Conservation (phyloP, 2,888 invertebrate genomes). For the Ptilodon capucinus region DNA sequence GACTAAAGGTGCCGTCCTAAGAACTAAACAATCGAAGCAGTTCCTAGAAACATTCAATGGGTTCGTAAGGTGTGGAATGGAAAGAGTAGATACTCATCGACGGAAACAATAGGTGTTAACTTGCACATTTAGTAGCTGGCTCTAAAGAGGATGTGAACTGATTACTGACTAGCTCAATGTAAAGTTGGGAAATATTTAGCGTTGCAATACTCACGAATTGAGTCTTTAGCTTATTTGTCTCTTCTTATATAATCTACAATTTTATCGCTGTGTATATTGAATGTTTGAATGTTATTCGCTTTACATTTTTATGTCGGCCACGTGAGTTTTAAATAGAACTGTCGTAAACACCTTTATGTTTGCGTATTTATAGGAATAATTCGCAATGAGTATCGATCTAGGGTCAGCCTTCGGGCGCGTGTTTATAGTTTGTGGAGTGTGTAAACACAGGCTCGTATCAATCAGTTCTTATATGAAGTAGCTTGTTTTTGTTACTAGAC, state of each 20-base stretch:
- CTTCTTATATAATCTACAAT: background rate
- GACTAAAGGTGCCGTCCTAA: slow-evolving; percentile 56
- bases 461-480: slow-evolving; percentile 38
- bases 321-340: slow-evolving; percentile 6
- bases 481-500: slow-evolving; percentile 52
- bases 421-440: slow-evolving; percentile 44
- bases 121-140: slow-evolving; percentile 48
- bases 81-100: slow-evolving; percentile 52
- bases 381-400: slow-evolving; percentile 38
- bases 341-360: slow-evolving; percentile 19
- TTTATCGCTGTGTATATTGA: too few relatives aligned
- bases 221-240: background rate
- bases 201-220: background rate
- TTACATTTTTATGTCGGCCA: slow-evolving; percentile 4
- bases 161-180: slow-evolving; percentile 43
- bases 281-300: too few relatives aligned
- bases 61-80: slow-evolving; percentile 51
- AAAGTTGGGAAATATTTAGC: slow-evolving; percentile 1
- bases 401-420: slow-evolving; percentile 24
- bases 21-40: slow-evolving; percentile 58
- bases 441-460: slow-evolving; percentile 38
- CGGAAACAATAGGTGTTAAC: slow-evolving; percentile 67
- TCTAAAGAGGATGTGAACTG: slow-evolving; percentile 56
- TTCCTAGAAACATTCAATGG: slow-evolving; percentile 59
- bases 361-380: slow-evolving; percentile 37